Conservation (phyloP, 2,797 vertebrate species). For the Emys orbicularis region DNA sequence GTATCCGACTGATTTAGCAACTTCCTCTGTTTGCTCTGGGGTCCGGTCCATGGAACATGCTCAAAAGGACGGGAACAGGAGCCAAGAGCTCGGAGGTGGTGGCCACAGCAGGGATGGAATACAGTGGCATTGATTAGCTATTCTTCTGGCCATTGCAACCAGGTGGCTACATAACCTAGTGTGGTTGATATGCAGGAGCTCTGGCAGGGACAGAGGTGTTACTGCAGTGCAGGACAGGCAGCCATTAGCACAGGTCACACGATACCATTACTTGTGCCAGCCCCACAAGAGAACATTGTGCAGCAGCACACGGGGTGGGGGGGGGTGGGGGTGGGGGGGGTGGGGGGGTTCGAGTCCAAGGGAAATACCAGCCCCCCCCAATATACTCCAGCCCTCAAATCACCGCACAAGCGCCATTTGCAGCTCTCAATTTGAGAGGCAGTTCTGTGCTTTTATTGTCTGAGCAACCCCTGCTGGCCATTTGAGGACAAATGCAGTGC, state of each 20-base stretch:
- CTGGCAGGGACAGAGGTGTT: background rate
- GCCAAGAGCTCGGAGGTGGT: background rate
- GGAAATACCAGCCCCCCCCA: background rate
- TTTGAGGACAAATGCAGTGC: background rate
- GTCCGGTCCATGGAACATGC: background rate
- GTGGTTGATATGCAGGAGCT: background rate
- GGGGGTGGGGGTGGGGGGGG: background rate
- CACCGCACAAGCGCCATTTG: too few relatives aligned
- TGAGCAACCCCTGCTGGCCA: background rate
- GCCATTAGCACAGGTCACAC: background rate
- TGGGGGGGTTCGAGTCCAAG: background rate
- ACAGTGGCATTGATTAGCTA: background rate
- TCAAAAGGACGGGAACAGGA: background rate
- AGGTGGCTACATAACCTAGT: background rate
- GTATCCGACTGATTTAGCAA: rapidly evolving
- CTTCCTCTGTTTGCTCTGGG: background rate
- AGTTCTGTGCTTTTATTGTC: background rate
- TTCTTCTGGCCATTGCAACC: background rate
- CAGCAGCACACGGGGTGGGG: background rate
- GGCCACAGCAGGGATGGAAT: background rate
- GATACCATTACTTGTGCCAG: background rate
- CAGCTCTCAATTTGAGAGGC: background rate
- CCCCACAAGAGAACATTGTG: background rate
- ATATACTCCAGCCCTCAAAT: background rate
- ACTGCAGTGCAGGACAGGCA: background rate